Evolutionary conservation across 2,797 vertebrate species (phyloP), one percentile per base, ranked within the genome.

Genomic region (Galaxias olidus): DNA sequence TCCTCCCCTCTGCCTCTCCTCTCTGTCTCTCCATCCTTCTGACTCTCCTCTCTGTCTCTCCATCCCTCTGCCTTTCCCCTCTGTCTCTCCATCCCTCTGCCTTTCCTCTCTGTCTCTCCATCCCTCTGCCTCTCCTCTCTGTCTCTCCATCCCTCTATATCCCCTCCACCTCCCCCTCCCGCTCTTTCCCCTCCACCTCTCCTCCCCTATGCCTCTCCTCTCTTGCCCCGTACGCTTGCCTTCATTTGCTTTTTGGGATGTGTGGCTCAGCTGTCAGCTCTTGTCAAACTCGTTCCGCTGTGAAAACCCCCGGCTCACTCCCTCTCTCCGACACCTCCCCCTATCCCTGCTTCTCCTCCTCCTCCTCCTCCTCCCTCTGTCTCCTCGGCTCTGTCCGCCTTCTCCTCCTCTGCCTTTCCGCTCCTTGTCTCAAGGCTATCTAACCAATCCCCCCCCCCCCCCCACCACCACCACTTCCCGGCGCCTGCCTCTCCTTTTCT

Each of bases 201-300:
- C 40, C 45, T 19, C 44, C 43, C 40, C 18, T 12, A 17, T 58
- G 4, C 4, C 12, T 41, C 18, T n/a, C n/a, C 59, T n/a, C n/a
- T 64, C 47, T 49, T 61, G 40, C 60, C 60, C 63, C 52, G 46
- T 53, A 59, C 72, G 69, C 65, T 67, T 65, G 60, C 65, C 65
- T 77, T 67, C 70, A 45, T 80, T 74, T 72, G 73, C 79, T 78
- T 63, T n/a, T 64, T 52, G 69, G 71, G 70, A 67, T 75, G 55
- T 71, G 69, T 83, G 66, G 17, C 70, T 54, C 30, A 61, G 79
- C 77, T 76, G 85, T 83, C 86, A 84, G 77, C 79, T 82, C 68
- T 67, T 70, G 84, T 87, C 86, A 90, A 79, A 83, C 69, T 82
- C 65, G 66, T 79, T 84, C 77, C 76, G 73, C 80, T 83, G 73